Base-by-base conservation (phyloP, 2,888 invertebrate species). In the Candidula unifasciata region DNA sequence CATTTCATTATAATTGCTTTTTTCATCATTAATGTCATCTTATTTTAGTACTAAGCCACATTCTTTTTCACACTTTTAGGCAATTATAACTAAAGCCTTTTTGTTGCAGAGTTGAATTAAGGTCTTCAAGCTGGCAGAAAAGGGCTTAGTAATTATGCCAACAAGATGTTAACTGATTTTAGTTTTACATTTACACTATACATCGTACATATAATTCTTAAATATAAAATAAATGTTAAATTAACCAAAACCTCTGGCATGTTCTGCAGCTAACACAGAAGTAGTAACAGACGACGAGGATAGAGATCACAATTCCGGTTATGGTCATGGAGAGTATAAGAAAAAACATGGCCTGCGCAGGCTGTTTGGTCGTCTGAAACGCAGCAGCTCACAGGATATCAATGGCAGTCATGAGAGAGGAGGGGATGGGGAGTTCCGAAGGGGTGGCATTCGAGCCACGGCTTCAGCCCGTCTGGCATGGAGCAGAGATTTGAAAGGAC, bases 401-500 rank as follows among this genome's bases (percentile, higher is more conserved):
- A 93, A 93, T 80, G 87, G 88, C 54, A 93, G 93, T 64, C 84
- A 90, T 68, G 87, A 87, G 76, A 60, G 77, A 21, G 74, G 44
- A 44, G 84, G 78, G 3, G 80, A 88, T 2, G 93, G 91, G 60
- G 92, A 93, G 84, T 96, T 96, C 90, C 95, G 95, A 87, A 95
- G 97, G 74, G 94, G 94, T 30, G 96, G 96, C 10, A 95, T 96
- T 35, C 94, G 97, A 88, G 96, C 96, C 21, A 96, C 96, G n/a
- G 96, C 96, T 84, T 95, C 96, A 64, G 95, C 96, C 64, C 94
- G 97, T 82, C 95, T 96, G 30, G 94, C 93, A 80, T 94, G 93
- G 92, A 96, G 96, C 79, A 95, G 95, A 95, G 94, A 92, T 87
- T 81, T 89, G 71, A 89, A 89, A 84, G 86, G 87, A 57, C 88